A percentile compares a stretch with the other conserved stretches of the same genome.
These are phyloP conservation scores for Tetragonisca angustula DNA, from an alignment of 2,888 invertebrate species.

Conservation along the genomic window DNA sequence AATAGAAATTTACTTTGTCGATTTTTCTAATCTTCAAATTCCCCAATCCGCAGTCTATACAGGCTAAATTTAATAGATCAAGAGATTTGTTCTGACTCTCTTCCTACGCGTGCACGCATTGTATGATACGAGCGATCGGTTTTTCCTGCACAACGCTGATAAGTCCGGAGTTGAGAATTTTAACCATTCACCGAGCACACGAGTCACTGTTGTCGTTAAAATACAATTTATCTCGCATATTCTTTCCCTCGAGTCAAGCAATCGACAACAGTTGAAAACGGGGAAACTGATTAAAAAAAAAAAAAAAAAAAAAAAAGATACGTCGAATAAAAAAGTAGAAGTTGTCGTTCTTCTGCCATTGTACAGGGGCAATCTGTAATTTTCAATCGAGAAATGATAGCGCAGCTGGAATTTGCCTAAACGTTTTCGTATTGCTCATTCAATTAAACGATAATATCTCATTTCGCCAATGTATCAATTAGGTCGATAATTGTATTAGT, in stretches of 20 bases:
- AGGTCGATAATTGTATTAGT: neutral
- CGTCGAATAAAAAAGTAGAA: neutral
- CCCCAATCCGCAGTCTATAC: too few species aligned
- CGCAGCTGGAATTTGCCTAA: neutral
- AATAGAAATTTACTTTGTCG: too few species aligned
- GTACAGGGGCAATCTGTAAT: neutral
- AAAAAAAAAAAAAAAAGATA: neutral
- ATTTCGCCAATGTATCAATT: neutral
- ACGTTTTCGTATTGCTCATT: neutral
- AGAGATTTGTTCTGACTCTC: neutral
- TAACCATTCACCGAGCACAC: neutral
- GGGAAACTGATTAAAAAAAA: neutral
- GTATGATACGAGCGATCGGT: neutral
- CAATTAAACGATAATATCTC: neutral
- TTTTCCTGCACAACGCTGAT: conserved; percentile 17
- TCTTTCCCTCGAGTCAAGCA: neutral
- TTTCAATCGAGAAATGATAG: neutral
- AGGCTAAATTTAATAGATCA: neutral
- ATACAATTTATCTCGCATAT: neutral
- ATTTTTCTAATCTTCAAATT: too few species aligned
- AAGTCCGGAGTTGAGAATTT: conserved; percentile 33
- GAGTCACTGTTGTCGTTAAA: conserved; percentile 5
- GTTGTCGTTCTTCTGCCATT: neutral
- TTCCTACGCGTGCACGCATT: neutral
- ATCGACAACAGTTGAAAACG: neutral